Evolutionary conservation across 2,797 vertebrate species (phyloP), one percentile per base, ranked within the genome.

Genomic region (Acrossocheilus fasciatus): DNA sequence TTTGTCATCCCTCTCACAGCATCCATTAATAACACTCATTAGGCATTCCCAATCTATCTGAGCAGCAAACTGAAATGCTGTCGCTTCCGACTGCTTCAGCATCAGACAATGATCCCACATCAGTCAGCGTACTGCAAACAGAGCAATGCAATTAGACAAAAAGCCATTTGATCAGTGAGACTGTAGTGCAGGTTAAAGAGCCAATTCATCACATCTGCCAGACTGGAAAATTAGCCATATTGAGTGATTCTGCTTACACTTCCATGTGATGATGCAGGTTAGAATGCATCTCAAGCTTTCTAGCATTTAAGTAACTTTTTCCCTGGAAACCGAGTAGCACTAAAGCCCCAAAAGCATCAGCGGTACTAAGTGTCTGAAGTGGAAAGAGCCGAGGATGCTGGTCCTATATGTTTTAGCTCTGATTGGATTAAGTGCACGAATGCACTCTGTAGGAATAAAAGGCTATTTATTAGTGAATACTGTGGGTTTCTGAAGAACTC

Each of bases 141-240:
- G 90, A 89, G 92, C 90, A 91, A 95, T 94, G 94, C 91, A 94
- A 95, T 96, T 95, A 95, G 88, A 84, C 89, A 88, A 91, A 87
- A 87, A 88, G 88, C 89, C 92, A 92, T 93, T 94, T 93, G 92
- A 95, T 95, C 92, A 93, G 89, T 88, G 92, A 93, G 91, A 90
- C 90, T 83, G 88, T 89, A 88, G 92, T 82, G 75, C 85, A 3
- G 83, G 88, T 90, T 93, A 92, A 94, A 93, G 93, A 91, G 83
- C 45, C 90, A 43, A 93, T 96, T 90, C 90, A 93, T 95, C 93
- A 94, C 91, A 14, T 76, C 85, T 80, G 66, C 72, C 66, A 34
- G 62, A 68, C 87, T 59, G 78, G 74, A 82, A 82, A 87, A 85
- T 75, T 45, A 82, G 78, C 64, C 14, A 78, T 68, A 84, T 45